These are phyloP conservation scores for Lanius ludovicianus DNA, from an alignment of 2,113 vertebrate genomes.

Conservation along the genomic window DNA sequence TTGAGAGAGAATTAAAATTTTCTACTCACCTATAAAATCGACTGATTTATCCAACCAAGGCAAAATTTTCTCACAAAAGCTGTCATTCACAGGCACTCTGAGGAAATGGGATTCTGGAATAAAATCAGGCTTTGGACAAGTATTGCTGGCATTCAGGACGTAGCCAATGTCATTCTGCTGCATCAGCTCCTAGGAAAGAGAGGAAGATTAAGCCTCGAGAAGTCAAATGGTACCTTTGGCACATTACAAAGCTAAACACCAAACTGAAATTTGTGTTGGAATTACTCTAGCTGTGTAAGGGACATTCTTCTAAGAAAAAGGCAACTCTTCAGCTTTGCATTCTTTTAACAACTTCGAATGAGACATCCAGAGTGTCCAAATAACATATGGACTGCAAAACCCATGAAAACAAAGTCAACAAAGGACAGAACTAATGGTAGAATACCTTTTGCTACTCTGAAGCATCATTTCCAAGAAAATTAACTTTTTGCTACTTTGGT, in stretches of 20 bases:
- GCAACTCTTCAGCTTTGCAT: background rate
- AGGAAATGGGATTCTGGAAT: constrained; percentile 93
- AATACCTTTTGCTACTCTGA: background rate
- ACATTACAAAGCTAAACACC: background rate
- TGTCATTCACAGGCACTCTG: constrained; percentile 94
- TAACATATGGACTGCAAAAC: background rate
- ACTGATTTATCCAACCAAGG: constrained; percentile 95
- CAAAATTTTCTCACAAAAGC: constrained; percentile 96
- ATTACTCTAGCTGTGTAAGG: background rate
- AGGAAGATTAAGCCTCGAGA: background rate
- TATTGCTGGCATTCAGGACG: constrained; percentile 93
- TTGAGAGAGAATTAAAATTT: background rate
- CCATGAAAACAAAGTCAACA: background rate
- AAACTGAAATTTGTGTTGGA: background rate
- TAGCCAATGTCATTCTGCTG: constrained; percentile 92
- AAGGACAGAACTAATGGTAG: background rate
- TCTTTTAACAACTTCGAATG: background rate
- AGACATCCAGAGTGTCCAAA: background rate
- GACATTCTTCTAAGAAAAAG: background rate
- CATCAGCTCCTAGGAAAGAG: constrained; percentile 87
- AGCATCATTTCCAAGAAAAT: background rate
- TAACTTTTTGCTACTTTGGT: background rate
- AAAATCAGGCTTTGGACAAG: constrained; percentile 95
- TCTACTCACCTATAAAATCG: constrained; percentile 91
- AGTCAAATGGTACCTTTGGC: background rate